Base-by-base conservation (phyloP, 2,888 invertebrate species). In the Caenorhabditis doughertyi region DNA sequence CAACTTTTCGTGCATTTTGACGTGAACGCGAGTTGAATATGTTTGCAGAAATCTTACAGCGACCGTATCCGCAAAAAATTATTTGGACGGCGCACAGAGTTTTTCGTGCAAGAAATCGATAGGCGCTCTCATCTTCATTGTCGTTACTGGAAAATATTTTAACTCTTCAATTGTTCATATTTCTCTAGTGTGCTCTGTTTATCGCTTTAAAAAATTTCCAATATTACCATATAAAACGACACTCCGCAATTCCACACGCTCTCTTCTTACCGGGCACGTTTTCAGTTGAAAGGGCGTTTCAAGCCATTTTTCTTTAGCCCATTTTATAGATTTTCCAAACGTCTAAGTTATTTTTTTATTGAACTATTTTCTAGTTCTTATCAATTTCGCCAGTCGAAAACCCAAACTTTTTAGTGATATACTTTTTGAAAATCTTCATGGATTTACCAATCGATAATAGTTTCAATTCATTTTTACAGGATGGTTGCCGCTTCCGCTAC, bases 401-500 rank as follows among this genome's bases (percentile, higher is more conserved):
- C 32, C 9, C 4, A 32, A 7, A 32, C 32, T 32, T 32, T 4
- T 32, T 32, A n/a, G n/a, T n/a, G n/a, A n/a, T n/a, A n/a, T n/a
- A n/a, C n/a, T n/a, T n/a, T n/a, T n/a, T n/a, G n/a, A n/a, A n/a
- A n/a, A 9, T 39, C 39, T 13, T 39, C 39, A 13, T 13, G 3
- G 11, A 39, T n/a, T n/a, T 4, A 62, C 39, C 11, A 21, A 35
- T 35, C 35, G 35, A 35, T 35, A 35, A 7, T 5, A 35, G 35
- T 35, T 7, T 35, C 35, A 35, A 35, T 35, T 21, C 18, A 9
- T 23, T 51, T 60, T 73, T 86, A 49, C 76, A 79, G 79, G 67
- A 88, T 88, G 88, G 84, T 89, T 71, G 87, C 87, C 68, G 85
- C 89, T 23, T 77, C 81, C 55, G 83, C 83, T 21, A 89, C 89